Evolutionary conservation across 2,888 invertebrate species (phyloP).

Genomic region (Taenaris catops): DNA sequence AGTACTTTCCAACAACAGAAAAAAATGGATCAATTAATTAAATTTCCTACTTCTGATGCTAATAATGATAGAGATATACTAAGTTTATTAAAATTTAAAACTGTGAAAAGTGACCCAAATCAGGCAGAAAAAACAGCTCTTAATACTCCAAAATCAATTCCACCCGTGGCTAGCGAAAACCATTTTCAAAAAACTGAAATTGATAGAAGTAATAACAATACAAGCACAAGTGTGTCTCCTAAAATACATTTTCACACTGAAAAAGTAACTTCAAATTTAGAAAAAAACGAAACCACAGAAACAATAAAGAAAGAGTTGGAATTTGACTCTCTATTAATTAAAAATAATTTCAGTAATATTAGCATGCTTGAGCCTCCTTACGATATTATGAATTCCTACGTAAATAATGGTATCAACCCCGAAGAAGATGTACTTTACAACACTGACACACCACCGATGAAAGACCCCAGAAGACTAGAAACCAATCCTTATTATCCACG

Average conservation of each 20-base stretch:
- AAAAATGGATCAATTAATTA: neutral
- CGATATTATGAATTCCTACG: neutral
- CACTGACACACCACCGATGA: neutral
- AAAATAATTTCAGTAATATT: slow-evolving; percentile 8
- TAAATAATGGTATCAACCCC: neutral
- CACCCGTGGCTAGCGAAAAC: neutral
- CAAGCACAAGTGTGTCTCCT: neutral
- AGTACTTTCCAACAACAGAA: neutral
- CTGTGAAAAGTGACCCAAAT: no score
- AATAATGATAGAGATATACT: no score
- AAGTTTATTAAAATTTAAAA: no score
- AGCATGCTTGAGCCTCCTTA: neutral
- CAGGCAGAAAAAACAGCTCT: no score
- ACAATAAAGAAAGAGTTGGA: slow-evolving; percentile 16
- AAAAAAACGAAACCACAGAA: slow-evolving; percentile 11
- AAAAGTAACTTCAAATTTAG: slow-evolving; percentile 1
- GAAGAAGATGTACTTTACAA: neutral
- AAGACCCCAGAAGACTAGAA: neutral
- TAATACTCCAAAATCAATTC: neutral
- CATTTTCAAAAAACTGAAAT: neutral
- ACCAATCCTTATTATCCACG: neutral
- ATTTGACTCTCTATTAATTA: slow-evolving; percentile 17
- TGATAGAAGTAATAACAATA: neutral
- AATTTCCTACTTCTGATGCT: no score
- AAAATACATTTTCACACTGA: slow-evolving; percentile 7